Conservation (phyloP, 1,140 invertebrate genomes). For the Pseudomyrmex pallidus region DNA sequence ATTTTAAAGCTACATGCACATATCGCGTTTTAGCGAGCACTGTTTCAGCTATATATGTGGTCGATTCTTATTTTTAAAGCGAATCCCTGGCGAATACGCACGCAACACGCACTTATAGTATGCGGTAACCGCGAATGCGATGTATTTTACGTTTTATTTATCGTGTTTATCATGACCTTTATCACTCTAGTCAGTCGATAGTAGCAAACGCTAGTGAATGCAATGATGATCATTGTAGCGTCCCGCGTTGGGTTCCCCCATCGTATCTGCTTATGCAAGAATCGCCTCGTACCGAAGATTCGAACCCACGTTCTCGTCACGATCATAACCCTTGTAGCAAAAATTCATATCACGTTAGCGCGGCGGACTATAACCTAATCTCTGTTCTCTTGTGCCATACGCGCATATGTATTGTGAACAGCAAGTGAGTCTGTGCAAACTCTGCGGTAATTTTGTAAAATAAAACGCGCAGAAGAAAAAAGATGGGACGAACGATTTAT, state of each 20-base stretch:
- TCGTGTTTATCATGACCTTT: conserved; percentile 8
- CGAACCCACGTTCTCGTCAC: too few species aligned
- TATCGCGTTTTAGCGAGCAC: neutral
- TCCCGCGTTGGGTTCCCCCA: too few species aligned
- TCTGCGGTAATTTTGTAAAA: neutral
- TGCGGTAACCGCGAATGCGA: neutral
- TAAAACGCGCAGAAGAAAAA: conserved; percentile 35
- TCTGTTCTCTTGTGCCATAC: too few species aligned
- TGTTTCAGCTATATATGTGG: neutral
- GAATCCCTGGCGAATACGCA: neutral
- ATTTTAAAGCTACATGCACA: neutral
- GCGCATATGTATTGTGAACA: too few species aligned
- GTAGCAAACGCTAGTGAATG: neutral
- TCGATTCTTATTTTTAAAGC: neutral
- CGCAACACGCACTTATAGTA: neutral
- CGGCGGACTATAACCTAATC: too few species aligned
- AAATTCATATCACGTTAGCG: too few species aligned
- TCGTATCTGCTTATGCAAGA: too few species aligned
- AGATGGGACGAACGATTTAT: conserved; percentile 84
- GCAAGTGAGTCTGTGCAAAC: too few species aligned
- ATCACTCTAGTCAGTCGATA: conserved; percentile 11
- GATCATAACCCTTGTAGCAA: too few species aligned
- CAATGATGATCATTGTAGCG: too few species aligned
- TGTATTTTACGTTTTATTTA: conserved; percentile 1
- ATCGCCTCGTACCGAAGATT: too few species aligned